Conservation (phyloP, 2,797 vertebrate species). For the Sebastes glaucus region DNA sequence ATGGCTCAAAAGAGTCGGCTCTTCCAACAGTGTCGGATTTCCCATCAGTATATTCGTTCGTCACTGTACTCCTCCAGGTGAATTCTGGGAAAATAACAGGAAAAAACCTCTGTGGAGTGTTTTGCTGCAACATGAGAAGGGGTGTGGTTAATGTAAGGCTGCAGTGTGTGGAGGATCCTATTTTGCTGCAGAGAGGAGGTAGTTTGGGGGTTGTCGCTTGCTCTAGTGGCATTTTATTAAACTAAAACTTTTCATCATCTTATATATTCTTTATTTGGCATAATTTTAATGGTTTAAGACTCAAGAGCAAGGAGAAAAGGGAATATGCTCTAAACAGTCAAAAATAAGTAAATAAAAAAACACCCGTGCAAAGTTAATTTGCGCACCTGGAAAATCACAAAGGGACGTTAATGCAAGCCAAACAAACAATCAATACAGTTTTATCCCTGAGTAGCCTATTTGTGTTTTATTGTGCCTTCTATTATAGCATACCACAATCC, state of each 20-base stretch:
- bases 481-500: not conserved
- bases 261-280: not conserved
- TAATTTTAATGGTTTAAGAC: not conserved
- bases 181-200: slow-evolving; percentile 39
- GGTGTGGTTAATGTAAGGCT: slow-evolving; percentile 69
- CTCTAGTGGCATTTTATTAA: not conserved
- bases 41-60: slow-evolving; percentile 48
- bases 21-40: not conserved
- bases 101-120: slow-evolving; percentile 43
- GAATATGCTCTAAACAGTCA: not conserved
- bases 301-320: not conserved
- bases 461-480: not conserved
- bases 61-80: slow-evolving; percentile 75
- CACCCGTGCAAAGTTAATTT: not conserved
- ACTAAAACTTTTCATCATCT: not conserved
- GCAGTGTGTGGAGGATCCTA: slow-evolving; percentile 42
- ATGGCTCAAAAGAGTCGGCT: slow-evolving; percentile 19
- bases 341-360: not conserved
- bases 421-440: not conserved
- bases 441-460: not conserved
- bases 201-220: not conserved
- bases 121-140: slow-evolving; percentile 78
- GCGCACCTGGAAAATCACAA: not conserved
- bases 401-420: not conserved
- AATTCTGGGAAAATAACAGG: slow-evolving; percentile 73